These are phyloP conservation scores for Channa striata DNA, from an alignment of 2,797 vertebrate species.

Conservation along the genomic window DNA sequence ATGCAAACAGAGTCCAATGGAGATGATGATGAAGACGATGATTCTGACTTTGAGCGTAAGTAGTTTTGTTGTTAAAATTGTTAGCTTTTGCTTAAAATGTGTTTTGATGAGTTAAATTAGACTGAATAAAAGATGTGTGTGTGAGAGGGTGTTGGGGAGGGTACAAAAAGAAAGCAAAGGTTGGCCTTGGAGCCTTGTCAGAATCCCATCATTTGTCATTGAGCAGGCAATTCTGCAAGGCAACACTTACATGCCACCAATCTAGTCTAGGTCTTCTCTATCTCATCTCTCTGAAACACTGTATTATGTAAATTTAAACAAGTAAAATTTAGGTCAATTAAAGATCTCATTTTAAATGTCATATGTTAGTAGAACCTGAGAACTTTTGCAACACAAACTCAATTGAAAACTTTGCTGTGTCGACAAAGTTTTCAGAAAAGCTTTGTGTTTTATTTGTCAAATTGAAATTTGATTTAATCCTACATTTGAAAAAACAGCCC, in stretches of 20 bases:
- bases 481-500: no score
- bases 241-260: slow-evolving; percentile 19
- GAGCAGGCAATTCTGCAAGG: slow-evolving; percentile 15
- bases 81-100: slow-evolving; percentile 3
- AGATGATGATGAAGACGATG: slow-evolving; percentile 88
- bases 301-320: slow-evolving; percentile 10
- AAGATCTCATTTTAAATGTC: no score
- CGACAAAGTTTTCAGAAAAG: neutral
- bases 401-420: neutral
- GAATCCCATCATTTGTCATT: slow-evolving; percentile 9
- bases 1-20: slow-evolving; percentile 94
- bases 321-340: neutral
- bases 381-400: neutral
- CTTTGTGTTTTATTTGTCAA: neutral
- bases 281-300: slow-evolving; percentile 31
- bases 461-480: neutral
- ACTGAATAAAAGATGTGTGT: neutral
- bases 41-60: slow-evolving; percentile 94
- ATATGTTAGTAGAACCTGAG: neutral
- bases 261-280: slow-evolving; percentile 27
- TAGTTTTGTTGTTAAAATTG: slow-evolving; percentile 34
- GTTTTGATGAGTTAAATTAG: slow-evolving; percentile 4
- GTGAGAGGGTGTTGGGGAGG: neutral
- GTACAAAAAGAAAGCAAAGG: slow-evolving; percentile 9
- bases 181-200: slow-evolving; percentile 11